These are phyloP conservation scores for Sphecodes monilicornis DNA, from an alignment of 2,888 invertebrate species.

Conservation along the genomic window DNA sequence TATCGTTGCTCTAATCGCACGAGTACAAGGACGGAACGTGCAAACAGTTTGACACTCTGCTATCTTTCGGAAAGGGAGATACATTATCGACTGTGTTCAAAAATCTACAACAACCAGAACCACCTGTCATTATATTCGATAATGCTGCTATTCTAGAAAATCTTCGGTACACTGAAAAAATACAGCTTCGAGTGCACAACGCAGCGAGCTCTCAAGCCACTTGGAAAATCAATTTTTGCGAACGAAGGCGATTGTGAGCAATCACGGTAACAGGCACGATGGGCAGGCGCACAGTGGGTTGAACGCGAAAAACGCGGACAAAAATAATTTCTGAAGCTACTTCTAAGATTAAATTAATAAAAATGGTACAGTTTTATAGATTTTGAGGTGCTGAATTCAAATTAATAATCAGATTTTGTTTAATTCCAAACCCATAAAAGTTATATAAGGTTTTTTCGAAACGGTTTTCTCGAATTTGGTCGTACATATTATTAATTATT, in stretches of 20 bases:
- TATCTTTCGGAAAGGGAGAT: conserved; percentile 23
- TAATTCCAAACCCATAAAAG: too few species aligned
- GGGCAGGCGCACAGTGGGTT: too few species aligned
- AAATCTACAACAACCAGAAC: not conserved
- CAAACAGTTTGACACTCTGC: conserved; percentile 22
- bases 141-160: not conserved
- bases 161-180: not conserved
- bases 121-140: not conserved
- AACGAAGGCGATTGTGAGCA: not conserved
- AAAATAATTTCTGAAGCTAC: too few species aligned
- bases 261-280: not conserved
- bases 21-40: conserved; percentile 34
- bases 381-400: too few species aligned
- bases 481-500: too few species aligned
- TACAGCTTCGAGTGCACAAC: not conserved
- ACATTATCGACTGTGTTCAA: not conserved
- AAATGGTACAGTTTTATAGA: too few species aligned
- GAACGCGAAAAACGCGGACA: too few species aligned
- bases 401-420: too few species aligned
- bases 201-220: not conserved
- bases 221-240: not conserved
- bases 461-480: too few species aligned
- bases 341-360: too few species aligned
- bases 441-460: too few species aligned
- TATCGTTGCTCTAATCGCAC: conserved; percentile 35